Percentiles rank a stretch among this genome's conserved stretches.
phyloP scores from a whole-genome alignment of 2,888 invertebrate genomes.

The Pandemis cinnamomeana region DNA sequence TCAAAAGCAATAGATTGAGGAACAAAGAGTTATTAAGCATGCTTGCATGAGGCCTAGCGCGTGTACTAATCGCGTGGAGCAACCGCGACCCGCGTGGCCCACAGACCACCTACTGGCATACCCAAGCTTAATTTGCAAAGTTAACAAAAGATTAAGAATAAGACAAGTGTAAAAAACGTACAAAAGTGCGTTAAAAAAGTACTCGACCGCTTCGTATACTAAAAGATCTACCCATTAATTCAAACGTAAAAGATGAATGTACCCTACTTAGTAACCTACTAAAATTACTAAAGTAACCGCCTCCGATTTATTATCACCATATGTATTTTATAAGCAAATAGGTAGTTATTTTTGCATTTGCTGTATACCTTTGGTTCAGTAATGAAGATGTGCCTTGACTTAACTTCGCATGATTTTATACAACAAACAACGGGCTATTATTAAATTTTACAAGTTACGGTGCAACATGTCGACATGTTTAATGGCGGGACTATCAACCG shows the following conservation, averaged over 20 bases:
- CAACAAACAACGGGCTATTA: background rate
- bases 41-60: slow-evolving; percentile 39
- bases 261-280: too few species aligned
- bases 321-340: background rate
- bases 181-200: too few species aligned
- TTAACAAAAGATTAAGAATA: background rate
- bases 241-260: too few species aligned
- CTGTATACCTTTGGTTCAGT: background rate
- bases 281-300: background rate
- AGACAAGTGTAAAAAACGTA: too few species aligned
- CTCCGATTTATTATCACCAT: background rate
- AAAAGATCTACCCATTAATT: too few species aligned
- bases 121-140: background rate
- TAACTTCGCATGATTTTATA: background rate
- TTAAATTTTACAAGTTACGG: background rate
- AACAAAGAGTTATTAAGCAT: slow-evolving; percentile 50
- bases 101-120: background rate
- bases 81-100: slow-evolving; percentile 12
- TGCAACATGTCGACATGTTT: background rate
- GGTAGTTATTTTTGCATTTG: background rate
- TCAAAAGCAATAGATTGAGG: slow-evolving; percentile 44
- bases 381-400: background rate
- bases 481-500: background rate
- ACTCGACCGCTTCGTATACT: too few species aligned
- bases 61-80: slow-evolving; percentile 52